Evolutionary conservation across 2,113 vertebrate species (phyloP), one percentile per base, ranked within the genome.

Genomic region (Aleadryas rufinucha): DNA sequence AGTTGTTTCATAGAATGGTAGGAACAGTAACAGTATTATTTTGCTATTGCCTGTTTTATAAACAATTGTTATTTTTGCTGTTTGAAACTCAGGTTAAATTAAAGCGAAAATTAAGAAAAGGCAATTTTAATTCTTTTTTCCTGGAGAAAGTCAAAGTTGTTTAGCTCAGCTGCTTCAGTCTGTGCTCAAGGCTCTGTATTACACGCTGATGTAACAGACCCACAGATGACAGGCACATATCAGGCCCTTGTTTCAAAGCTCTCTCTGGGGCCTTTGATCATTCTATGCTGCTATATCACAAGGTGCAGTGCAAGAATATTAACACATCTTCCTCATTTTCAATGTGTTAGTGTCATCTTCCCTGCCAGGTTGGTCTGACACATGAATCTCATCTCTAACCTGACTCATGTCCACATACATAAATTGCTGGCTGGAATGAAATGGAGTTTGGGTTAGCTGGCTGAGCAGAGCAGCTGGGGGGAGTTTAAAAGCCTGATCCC

Each of bases 361-460:
- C 42, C 54, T 63, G 42, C 42, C 69, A 77, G 42, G 10, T 10
- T 77, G 31, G 6, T 66, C 66, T 54, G 79, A 70, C 1, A 0
- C 9, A 5, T 16, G 50, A 44, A 57, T 69, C 47, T 79, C 0
- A 0, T 53, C 79, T 94, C 75, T 76, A 35, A 17, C 44, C 41
- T 63, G 78, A 57, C 64, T 86, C 27, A 2, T 31, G 66, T 54
- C 79, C 68, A 39, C 50, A 18, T 5, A 10, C 68, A 30, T 7
- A 39, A 63, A 56, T 56, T 4, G 6, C 79, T 71, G 5, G 0
- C 70, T 77, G 71, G 52, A 72, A 59, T 42, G 33, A 60, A 50
- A 11, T 74, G 76, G 35, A 41, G 26, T 88, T 81, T 74, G 91
- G 39, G 59, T 70, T 80, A 56, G 66, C 59, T 92, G 92, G 56